Conservation (phyloP, 64 coral and sea anemone genomes). For the Montipora sp. region DNA sequence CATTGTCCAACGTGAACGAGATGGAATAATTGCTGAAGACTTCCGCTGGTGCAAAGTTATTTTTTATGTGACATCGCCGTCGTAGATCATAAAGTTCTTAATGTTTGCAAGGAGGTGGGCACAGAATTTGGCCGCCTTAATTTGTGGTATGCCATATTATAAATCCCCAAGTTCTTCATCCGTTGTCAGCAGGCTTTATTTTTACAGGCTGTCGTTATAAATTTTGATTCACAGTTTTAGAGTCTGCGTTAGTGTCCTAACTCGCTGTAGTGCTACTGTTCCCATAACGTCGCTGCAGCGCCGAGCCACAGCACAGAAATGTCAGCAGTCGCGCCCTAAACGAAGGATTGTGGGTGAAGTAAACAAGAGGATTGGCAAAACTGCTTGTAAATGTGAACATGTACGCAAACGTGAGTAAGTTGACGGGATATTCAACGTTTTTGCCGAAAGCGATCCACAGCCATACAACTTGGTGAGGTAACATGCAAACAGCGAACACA, state of each 20-base stretch:
- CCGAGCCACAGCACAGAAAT: background rate
- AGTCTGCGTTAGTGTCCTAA: background rate
- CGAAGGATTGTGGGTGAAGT: conserved; percentile 72
- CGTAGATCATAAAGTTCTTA: no score
- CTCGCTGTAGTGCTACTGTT: background rate
- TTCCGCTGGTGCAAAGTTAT: no score
- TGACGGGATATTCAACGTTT: background rate
- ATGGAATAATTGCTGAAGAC: no score
- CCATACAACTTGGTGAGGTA: conserved; percentile 86
- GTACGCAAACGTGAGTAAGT: conserved; percentile 72
- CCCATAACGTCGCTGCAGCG: background rate
- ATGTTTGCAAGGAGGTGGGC: no score
- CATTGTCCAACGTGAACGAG: no score
- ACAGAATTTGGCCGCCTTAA: no score
- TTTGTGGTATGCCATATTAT: no score
- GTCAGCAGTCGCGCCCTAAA: conserved; percentile 28
- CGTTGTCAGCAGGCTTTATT: no score
- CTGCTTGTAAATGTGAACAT: conserved; percentile 84
- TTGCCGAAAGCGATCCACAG: conserved; percentile 62
- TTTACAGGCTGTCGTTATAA: background rate
- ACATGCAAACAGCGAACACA: conserved; percentile 86
- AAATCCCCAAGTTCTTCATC: no score
- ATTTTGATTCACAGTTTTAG: background rate
- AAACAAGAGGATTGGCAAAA: conserved; percentile 78
- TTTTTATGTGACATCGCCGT: no score